Conservation (phyloP, 2,113 vertebrate species). For the Rissa tridactyla region DNA sequence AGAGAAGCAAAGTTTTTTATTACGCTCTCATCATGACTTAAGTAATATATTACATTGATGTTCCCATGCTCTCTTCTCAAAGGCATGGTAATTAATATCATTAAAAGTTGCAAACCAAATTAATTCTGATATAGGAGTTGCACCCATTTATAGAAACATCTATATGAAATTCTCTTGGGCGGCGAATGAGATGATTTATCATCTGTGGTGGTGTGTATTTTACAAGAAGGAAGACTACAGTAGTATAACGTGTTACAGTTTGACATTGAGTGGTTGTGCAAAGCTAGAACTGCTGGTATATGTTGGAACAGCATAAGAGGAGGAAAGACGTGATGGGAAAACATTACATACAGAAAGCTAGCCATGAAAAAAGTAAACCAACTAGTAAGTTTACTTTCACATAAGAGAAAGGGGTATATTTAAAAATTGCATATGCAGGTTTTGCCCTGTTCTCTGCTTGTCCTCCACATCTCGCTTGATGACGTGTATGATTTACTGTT, state of each 20-base stretch:
- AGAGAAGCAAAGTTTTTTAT: neutral
- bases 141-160: neutral
- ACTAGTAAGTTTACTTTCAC: neutral
- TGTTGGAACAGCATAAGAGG: neutral
- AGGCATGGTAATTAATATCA: neutral
- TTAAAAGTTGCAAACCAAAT: neutral
- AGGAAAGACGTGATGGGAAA: neutral
- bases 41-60: neutral
- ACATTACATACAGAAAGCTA: neutral
- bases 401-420: neutral
- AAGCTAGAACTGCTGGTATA: neutral
- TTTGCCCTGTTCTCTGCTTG: neutral
- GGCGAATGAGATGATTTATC: neutral
- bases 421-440: neutral
- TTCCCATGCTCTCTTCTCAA: neutral
- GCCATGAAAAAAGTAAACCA: neutral
- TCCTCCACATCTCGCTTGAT: neutral
- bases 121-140: neutral
- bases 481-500: neutral
- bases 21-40: neutral
- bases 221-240: neutral
- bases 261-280: neutral
- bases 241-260: neutral
- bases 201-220: accelerated
- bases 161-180: neutral